Base-by-base conservation (phyloP, 1,140 invertebrate species). In the Drosophila suzukii region DNA sequence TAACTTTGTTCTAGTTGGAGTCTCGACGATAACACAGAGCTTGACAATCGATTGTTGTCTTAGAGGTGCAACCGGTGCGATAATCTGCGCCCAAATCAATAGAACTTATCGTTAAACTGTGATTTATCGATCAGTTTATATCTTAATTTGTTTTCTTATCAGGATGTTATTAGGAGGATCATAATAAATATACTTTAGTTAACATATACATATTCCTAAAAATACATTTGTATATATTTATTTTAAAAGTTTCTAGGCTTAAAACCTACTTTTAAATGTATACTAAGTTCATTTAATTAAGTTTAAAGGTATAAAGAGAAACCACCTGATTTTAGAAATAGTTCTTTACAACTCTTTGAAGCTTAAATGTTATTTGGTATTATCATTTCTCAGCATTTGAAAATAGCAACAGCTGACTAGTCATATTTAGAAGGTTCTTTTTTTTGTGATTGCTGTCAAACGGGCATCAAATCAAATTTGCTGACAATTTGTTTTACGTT, bases 391-490 rank as follows among this genome's bases (percentile, higher is more conserved):
- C 17, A 30, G 10, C 5, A 13, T 41, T 32, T 13, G 13, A 60
- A 13, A 24, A 59, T 41, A 58, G 38, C 60, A 34, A 11, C 43
- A n/a, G 41, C 36, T 51, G 63, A 63, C 20, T 43, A 38, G 36
- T 15, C 34, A 47, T 44, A 13, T 44, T 65, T 62, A 11, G 5
- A 61, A 61, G 41, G 56, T 65, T 41, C 17, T 47, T 63, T 7
- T 58, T 30, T 6, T 20, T 12, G 30, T 60, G 38, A 68, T 30
- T 15, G 15, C 57, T 65, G 65, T 68, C 60, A 66, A 66, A 68
- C 50, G 60, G 65, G 32, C 61, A 36, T 68, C 65, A 66, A 68
- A 68, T 68, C 65, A 66, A 68, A 68, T 66, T 68, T 66, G 65
- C 65, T 66, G 65, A 68, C 60, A 68, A 68, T 68, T 68, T 66